These are phyloP conservation scores for Pecten maximus DNA, from an alignment of 2,888 invertebrate species.

Conservation along the genomic window DNA sequence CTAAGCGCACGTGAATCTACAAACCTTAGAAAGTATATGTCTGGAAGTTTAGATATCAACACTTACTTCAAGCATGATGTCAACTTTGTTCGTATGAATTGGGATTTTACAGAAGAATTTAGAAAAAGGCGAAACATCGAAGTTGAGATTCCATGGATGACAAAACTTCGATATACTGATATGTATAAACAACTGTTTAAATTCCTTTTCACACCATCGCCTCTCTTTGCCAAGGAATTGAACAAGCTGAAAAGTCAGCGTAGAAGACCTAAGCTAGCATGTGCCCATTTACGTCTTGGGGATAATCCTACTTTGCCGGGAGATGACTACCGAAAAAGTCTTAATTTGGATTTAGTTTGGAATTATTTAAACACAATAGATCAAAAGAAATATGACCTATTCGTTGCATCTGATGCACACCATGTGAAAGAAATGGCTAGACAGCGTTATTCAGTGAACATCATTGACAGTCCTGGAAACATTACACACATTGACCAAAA, in stretches of 20 bases:
- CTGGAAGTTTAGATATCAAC: neutral
- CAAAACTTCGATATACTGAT: neutral
- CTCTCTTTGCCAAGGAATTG: neutral
- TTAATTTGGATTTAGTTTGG: neutral
- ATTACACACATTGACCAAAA: neutral
- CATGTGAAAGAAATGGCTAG: neutral
- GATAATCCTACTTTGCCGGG: neutral
- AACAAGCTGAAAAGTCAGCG: neutral
- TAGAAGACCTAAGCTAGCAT: neutral
- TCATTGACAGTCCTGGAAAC: neutral
- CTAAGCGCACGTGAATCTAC: neutral
- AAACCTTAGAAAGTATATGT: neutral
- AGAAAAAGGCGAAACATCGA: neutral
- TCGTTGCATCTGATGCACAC: neutral
- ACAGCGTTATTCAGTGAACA: neutral
- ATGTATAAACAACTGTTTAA: neutral
- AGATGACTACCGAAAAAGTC: neutral
- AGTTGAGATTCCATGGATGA: neutral
- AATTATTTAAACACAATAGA: neutral
- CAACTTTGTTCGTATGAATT: neutral
- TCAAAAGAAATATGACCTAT: neutral
- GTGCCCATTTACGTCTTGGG: neutral
- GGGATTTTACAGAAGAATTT: conserved; percentile 9
- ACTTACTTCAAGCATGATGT: neutral
- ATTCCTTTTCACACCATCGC: neutral